Conservation (phyloP, 92 coral and sea anemone genomes). For the Paragorgia papillata region DNA sequence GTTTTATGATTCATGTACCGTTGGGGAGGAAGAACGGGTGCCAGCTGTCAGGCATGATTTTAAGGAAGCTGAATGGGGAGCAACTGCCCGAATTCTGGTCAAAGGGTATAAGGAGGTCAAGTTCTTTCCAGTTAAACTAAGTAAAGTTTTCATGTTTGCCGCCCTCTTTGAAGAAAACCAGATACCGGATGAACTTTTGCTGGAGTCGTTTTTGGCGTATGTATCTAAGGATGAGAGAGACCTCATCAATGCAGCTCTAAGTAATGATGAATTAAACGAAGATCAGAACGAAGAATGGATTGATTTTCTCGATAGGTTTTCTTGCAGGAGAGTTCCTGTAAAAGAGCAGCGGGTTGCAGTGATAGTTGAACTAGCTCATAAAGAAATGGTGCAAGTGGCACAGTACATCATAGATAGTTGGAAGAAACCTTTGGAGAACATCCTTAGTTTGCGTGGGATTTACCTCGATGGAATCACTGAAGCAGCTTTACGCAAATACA, state of each 20-base stretch:
- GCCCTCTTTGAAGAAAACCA: conserved; percentile 14
- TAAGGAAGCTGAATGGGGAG: conserved; percentile 9
- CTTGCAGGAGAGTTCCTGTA: conserved; percentile 55
- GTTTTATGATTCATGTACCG: conserved; percentile 36
- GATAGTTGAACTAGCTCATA: conserved; percentile 65
- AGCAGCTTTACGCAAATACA: conserved; percentile 12
- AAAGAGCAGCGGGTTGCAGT: conserved; percentile 49
- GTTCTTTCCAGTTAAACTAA: conserved; percentile 35
- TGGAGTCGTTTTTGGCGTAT: conserved; percentile 35
- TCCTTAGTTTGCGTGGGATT: conserved; percentile 1
- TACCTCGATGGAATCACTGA: conserved; percentile 27
- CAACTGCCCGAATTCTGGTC: too few relatives aligned
- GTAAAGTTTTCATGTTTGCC: conserved; percentile 21
- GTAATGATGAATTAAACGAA: conserved; percentile 47
- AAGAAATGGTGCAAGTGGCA: conserved; percentile 60
- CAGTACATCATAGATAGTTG: conserved; percentile 62
- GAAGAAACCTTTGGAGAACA: conserved; percentile 17
- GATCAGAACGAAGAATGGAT: conserved; percentile 63
- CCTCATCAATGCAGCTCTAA: conserved; percentile 40
- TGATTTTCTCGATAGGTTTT: conserved; percentile 64
- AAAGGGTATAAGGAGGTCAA: conserved; percentile 4
- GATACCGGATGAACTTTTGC: conserved; percentile 28
- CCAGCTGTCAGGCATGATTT: conserved; percentile 49
- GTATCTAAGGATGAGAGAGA: conserved; percentile 63
- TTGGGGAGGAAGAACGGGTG: conserved; percentile 37